Evolutionary conservation across 2,888 invertebrate genomes (phyloP), one percentile per base, ranked within the genome.

Genomic region (Erynnis tages): DNA sequence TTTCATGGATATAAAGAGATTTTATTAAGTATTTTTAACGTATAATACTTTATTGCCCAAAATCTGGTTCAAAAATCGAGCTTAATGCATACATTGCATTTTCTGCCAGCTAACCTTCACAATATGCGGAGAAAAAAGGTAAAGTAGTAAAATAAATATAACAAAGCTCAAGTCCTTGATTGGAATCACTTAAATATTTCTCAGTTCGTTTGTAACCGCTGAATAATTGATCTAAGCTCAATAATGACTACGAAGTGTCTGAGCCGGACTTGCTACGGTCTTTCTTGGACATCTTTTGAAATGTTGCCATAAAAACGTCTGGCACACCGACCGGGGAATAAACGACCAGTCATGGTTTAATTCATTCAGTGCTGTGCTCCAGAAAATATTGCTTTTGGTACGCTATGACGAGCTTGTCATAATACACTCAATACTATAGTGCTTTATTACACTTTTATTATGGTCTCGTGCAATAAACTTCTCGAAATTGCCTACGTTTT

Each of bases 401-500:
- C 21, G 23, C 35, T 40, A 21, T 52, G 19, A 45, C 27, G 19
- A 53, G 40, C 32, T 10, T 41, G 43, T 53, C 41, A 49, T 53
- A 57, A 41, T 56, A 53, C 53, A 56, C 56, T 56, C 35, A 55
- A 30, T 41, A 40, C 43, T 34, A 19, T 44, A 8, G 11, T n/a
- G 13, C 30, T 54, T 58, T 58, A 54, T 52, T 54, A 34, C 46
- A 14, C 14, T 29, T 52, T 54, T 48, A 44, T 29, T 55, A 38
- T n/a, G n/a, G 14, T 17, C 25, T 23, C 19, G 59, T 59, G 59
- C 35, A 54, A 56, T 40, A 54, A 56, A 62, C 23, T 62, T 73
- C 67, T 70, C 63, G 61, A 65, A 64, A 62, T 71, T 69, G 65
- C 65, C 66, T 69, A 67, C 65, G 66, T 73, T 74, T 63, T 52